Base-by-base conservation (phyloP, 2,888 invertebrate genomes). In the Athripsodes cinereus region DNA sequence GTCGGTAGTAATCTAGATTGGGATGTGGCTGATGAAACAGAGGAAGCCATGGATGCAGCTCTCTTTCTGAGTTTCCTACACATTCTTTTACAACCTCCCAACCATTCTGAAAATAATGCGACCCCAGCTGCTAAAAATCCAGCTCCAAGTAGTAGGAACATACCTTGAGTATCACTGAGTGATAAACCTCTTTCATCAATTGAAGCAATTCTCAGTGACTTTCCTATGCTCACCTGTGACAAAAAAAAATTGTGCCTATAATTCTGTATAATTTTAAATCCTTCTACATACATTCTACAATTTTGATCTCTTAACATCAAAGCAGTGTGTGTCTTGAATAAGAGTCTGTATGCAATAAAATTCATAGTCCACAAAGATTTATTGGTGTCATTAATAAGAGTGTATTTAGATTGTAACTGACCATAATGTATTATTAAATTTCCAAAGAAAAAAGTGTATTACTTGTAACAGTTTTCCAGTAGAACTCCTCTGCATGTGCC, bases 161-260 rank as follows among this genome's bases (percentile, higher is more conserved):
- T 90, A 10, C 91, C 91, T 72, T 89, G 88, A 0, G 88, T 89
- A 62, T 91, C 91, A 66, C 87, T 89, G 26, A 90, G 73, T 1
- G 86, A 85, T n/a, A 91, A 69, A 20, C 87, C 85, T 61, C 88
- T 81, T 68, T 91, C 90, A 70, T 87, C 85, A 21, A 81, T 76
- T 44, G 74, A 70, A 8, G 72, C 65, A 19, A 74, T 71, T 51
- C 76, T 77, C 20, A 83, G 61, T 0, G 71, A 66, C 18, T 68
- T 68, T 1, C 75, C 78, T 13, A 69, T 65, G 49, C 70, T 75
- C 1, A 78, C 81, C 80, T 83, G 66, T 20, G 18, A 69, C 68
- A 5, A 55, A 20, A 40, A 35, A 21, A n/a, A n/a, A n/a, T n/a
- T n/a, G n/a, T n/a, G n/a, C n/a, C n/a, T n/a, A n/a, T n/a, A n/a